A percentile compares a stretch with the other conserved stretches of the same genome.
Evolutionary conservation across 2,888 invertebrate genomes (phyloP).

Genomic region (Drosophila mettleri): DNA sequence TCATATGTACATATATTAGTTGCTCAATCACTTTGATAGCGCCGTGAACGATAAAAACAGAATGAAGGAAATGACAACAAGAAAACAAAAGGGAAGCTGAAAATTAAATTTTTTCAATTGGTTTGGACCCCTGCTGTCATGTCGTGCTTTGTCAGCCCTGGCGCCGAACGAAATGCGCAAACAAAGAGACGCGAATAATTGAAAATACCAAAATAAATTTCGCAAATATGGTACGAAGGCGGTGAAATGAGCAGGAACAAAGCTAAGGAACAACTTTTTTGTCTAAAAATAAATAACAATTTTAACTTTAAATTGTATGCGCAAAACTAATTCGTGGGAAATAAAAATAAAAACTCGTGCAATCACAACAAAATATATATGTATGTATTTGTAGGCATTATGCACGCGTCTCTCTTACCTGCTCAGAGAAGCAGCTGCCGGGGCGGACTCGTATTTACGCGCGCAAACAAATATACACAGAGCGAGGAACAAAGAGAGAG

Average conservation of each 20-base stretch:
- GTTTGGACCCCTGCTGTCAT: background rate
- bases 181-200: slow-evolving; percentile 58
- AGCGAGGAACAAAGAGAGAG: slow-evolving; percentile 31
- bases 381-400: slow-evolving; percentile 37
- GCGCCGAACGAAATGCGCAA: slow-evolving; percentile 42
- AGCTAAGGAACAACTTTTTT: slow-evolving; percentile 38
- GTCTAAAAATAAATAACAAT: slow-evolving; percentile 67
- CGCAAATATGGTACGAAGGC: slow-evolving; percentile 39
- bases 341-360: slow-evolving; percentile 6
- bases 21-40: slow-evolving; percentile 10
- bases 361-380: slow-evolving; percentile 24
- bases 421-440: slow-evolving; percentile 56
- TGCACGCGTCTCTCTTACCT: slow-evolving; percentile 69
- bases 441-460: slow-evolving; percentile 69
- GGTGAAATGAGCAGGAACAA: slow-evolving; percentile 17
- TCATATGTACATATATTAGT: slow-evolving; percentile 14
- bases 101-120: slow-evolving; percentile 17
- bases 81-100: slow-evolving; percentile 13
- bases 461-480: slow-evolving; percentile 64
- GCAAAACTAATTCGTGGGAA: slow-evolving; percentile 33
- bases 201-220: slow-evolving; percentile 72
- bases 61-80: slow-evolving; percentile 24
- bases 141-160: slow-evolving; percentile 58
- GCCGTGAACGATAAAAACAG: slow-evolving; percentile 30
- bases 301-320: slow-evolving; percentile 40